Conservation (phyloP, 2,888 invertebrate species). For the Ophion obscuratus region DNA sequence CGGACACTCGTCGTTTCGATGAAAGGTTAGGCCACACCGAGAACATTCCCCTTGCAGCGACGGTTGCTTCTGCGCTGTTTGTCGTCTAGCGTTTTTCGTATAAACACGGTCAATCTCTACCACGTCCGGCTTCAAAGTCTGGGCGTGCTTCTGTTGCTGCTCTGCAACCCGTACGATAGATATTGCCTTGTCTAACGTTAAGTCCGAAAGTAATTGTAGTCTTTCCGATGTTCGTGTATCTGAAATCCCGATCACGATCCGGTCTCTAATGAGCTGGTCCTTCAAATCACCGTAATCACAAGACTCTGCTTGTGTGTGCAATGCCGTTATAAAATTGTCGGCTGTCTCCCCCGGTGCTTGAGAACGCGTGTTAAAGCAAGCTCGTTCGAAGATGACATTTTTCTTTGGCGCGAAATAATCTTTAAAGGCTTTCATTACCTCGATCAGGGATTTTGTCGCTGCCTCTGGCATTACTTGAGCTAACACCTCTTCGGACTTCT, state of each 20-base stretch:
- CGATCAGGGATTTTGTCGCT: conserved; percentile 26
- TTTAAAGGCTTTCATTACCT: conserved; percentile 59
- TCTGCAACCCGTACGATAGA: conserved; percentile 66
- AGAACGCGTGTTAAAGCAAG: conserved; percentile 68
- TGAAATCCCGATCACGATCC: conserved; percentile 72
- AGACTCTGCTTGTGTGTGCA: conserved; percentile 66
- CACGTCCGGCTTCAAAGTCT: not conserved
- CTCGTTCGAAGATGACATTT: conserved; percentile 70
- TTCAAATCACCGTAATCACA: conserved; percentile 71
- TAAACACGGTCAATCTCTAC: conserved; percentile 19
- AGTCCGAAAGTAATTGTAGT: conserved; percentile 67
- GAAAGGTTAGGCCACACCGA: conserved; percentile 48
- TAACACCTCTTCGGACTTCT: conserved; percentile 60
- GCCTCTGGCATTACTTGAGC: conserved; percentile 42
- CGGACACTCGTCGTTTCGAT: conserved; percentile 61
- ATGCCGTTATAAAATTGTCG: conserved; percentile 67
- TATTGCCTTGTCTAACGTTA: conserved; percentile 69
- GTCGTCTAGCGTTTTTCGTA: conserved; percentile 14
- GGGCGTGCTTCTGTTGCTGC: conserved; percentile 30
- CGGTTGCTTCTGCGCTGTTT: conserved; percentile 24
- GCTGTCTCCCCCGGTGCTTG: conserved; percentile 64
- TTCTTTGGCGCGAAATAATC: conserved; percentile 68
- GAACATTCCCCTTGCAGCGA: conserved; percentile 32
- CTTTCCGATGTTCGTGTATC: conserved; percentile 69
- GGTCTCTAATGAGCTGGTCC: conserved; percentile 73